Conservation (phyloP, 2,797 vertebrate species). For the Sebastolobus altivelis region DNA sequence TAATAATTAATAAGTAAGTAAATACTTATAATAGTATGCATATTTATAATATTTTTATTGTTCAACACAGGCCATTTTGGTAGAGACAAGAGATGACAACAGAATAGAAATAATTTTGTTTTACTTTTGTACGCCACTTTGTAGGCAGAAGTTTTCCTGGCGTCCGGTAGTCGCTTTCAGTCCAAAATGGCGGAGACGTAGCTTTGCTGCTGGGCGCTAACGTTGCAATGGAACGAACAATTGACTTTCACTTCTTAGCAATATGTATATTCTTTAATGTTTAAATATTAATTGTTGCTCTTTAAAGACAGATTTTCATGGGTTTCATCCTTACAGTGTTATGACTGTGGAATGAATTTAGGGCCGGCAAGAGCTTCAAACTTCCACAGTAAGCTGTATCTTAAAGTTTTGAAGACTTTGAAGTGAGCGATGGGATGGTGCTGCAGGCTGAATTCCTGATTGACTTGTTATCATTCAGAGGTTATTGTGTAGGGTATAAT, state of each 20-base stretch:
- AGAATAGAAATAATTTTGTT: too few species aligned
- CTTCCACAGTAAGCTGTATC: conserved; percentile 55
- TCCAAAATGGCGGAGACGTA: accelerated
- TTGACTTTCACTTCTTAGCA: too few species aligned
- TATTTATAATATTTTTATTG: too few species aligned
- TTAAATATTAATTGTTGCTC: conserved; percentile 10
- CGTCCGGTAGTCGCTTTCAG: too few species aligned
- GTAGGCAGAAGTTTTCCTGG: too few species aligned
- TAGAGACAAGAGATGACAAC: too few species aligned
- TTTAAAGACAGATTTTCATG: conserved; percentile 13
- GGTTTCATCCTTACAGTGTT: neutral
- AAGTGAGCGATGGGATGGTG: conserved; percentile 45
- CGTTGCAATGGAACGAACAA: too few species aligned
- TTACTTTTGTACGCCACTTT: too few species aligned
- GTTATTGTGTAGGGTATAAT: conserved; percentile 41
- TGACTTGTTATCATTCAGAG: conserved; percentile 63
- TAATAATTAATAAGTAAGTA: too few species aligned
- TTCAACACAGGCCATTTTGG: too few species aligned
- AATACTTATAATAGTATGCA: too few species aligned
- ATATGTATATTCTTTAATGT: neutral
- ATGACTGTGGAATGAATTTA: conserved; percentile 21
- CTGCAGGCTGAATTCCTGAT: conserved; percentile 53
- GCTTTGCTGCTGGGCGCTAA: too few species aligned
- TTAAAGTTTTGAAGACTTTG: conserved; percentile 63
- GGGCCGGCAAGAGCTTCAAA: conserved; percentile 29